Base-by-base conservation (phyloP, 2,888 invertebrate genomes). In the Eilema sororculum region DNA sequence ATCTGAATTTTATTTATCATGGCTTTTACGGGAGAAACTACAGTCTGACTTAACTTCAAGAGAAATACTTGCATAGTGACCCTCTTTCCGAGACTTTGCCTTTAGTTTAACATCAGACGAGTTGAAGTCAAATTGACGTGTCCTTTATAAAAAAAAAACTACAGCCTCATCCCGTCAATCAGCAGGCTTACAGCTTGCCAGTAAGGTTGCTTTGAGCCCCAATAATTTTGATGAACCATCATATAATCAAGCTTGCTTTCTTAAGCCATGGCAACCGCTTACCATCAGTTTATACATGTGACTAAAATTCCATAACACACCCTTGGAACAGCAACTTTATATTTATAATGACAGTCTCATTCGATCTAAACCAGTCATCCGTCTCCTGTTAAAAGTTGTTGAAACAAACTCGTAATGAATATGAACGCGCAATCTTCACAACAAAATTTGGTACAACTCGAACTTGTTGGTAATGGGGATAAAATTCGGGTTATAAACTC, bases 401-500 rank as follows among this genome's bases (percentile, higher is more conserved):
- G n/a, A 52, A 9, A 52, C 20, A 52, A 46, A 46, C 20, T 46
- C 46, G 6, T 46, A 46, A 46, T 46, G 46, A 52, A 52, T 52
- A n/a, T 46, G 46, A 46, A 46, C 52, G 20, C 52, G n/a, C n/a
- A 52, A 52, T 52, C 52, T 52, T 52, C 52, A 9, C n/a, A 52
- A 52, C 52, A 52, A 52, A 52, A 52, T 52, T 52, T 20, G 20
- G 52, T 52, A n/a, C 20, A 52, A 52, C 52, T 52, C n/a, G 9
- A 52, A 52, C 52, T 52, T 52, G 8, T 52, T 52, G 52, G 52
- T 52, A 52, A 52, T 52, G 52, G 52, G 52, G 52, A 52, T 52
- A 52, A 52, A 52, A 52, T 52, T 52, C n/a, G 52, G 52, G n/a
- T n/a, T 52, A n/a, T n/a, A 52, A 52, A 46, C 46, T 46, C 46